Evolutionary conservation across 2,113 vertebrate species (phyloP), one percentile per base, ranked within the genome.

Genomic region (Crotalus viridis): DNA sequence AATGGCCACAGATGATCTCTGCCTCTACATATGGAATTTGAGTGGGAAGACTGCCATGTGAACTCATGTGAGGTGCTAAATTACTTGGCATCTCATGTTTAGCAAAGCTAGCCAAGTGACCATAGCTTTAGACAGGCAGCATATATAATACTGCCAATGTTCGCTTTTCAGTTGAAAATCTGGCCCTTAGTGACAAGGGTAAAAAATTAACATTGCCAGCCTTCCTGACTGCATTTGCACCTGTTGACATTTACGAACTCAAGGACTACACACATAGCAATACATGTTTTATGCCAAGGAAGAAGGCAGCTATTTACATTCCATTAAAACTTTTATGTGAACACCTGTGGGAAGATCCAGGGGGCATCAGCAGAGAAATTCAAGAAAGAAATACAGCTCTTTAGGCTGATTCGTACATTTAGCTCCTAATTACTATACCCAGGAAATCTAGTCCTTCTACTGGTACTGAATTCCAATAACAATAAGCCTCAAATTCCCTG

Each of bases 11-110:
- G 92, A 95, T 94, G 93, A 96, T 96, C 94, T 95, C 88, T 96
- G 93, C 93, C 91, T 96, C 94, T 52, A 28, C 69, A 43, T 86
- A 92, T 87, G 91, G 92, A 95, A 88, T 51, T 92, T 81, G 93
- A 88, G 90, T 95, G 95, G 33, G 95, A 96, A 89, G 85, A 46
- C 55, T 94, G 96, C 96, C 96, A 97, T 96, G 89, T 95, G 95
- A 97, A 94, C 96, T 97, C 96, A 97, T 97, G 97, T 93, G 96
- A 94, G 92, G 89, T 94, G 74, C 94, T 95, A 96, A 97, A 97
- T 96, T 96, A 93, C 94, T 97, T 97, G 96, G 96, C 96, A 95
- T 91, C 22, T 74, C 91, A 56, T 0, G 0, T 69, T 26, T 54
- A 22, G 51, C 19, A 22, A 93, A 93, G 91, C 93, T 87, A 92